These are phyloP conservation scores for Macrotis lagotis DNA, from an alignment of 2,113 vertebrate genomes.

Conservation along the genomic window DNA sequence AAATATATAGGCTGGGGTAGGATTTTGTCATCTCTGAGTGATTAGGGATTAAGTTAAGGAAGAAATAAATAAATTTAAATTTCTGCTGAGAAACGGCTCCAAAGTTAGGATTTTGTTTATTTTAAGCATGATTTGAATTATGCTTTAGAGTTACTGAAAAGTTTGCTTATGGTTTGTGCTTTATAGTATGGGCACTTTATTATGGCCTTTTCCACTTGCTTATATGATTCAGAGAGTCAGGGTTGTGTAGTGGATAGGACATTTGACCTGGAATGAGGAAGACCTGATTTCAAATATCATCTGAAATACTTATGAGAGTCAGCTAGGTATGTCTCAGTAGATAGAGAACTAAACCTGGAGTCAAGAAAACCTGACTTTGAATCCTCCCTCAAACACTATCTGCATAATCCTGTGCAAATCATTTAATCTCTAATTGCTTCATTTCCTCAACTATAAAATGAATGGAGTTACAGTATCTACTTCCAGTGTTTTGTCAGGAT, in stretches of 20 bases:
- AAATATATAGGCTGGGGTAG: background rate
- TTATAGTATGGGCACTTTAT: background rate
- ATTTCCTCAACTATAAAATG: background rate
- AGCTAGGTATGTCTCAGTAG: background rate
- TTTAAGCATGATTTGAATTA: background rate
- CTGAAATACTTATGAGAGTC: background rate
- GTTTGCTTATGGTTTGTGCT: background rate
- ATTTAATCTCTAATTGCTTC: background rate
- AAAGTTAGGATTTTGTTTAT: background rate
- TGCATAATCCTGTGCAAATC: background rate
- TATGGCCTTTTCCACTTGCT: background rate
- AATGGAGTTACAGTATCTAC: background rate
- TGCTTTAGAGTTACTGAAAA: background rate
- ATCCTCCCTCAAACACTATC: background rate
- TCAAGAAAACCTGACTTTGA: background rate
- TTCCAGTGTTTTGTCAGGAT: background rate
- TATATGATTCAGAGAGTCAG: background rate
- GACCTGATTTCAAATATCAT: background rate
- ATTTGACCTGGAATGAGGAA: background rate
- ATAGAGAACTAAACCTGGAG: background rate
- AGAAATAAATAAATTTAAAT: background rate
- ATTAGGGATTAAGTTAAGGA: constrained; percentile 9
- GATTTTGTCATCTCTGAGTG: background rate
- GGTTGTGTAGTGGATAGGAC: background rate
- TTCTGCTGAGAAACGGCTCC: background rate